Base-by-base conservation (phyloP, 2,888 invertebrate species). In the Lepetodrilus schrolli region DNA sequence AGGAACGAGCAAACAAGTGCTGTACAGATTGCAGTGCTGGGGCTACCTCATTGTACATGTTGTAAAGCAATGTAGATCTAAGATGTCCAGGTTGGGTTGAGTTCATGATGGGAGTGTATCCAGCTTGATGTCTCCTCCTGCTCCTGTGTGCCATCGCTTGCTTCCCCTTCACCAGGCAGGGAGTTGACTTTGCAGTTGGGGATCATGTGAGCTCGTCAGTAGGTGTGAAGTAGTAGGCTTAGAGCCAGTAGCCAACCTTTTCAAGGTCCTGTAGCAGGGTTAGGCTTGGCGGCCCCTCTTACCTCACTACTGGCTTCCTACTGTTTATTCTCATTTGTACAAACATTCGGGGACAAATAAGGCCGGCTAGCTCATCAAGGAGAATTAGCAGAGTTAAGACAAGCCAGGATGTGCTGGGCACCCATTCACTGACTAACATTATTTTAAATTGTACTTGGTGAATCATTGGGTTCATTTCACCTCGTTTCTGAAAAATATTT, bases 301-400 rank as follows among this genome's bases (percentile, higher is more conserved):
- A 17, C 58, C 34, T 30, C 34, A 58, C 58, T 34, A 58, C 34
- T 58, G 26, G 30, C 26, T 17, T 58, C 58, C 58, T 30, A n/a
- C 34, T 58, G 58, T 58, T 58, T 58, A 58, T 58, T 58, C 30
- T 58, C 58, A 58, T 58, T 58, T 58, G 58, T 58, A 58, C 58
- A 58, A 58, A 58, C 58, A 58, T 17, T 30, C 58, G 17, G 30
- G 58, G 58, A 58, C 58, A 58, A 58, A 58, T 34, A 58, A 58
- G 58, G 13, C 58, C 58, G 17, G 58, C 23, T 30, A 58, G 34
- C 58, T 58, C 58, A 58, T 58, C 58, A 58, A 58, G 58, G 26
- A 34, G 58, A 58, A 58, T 58, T 58, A 58, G 58, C 58, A 17
- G 58, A 58, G 58, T 58, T 58, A 58, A 58, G 58, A 30, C 58